Evolutionary conservation across 2,888 invertebrate genomes (phyloP).

Genomic region (Erebia ligea): DNA sequence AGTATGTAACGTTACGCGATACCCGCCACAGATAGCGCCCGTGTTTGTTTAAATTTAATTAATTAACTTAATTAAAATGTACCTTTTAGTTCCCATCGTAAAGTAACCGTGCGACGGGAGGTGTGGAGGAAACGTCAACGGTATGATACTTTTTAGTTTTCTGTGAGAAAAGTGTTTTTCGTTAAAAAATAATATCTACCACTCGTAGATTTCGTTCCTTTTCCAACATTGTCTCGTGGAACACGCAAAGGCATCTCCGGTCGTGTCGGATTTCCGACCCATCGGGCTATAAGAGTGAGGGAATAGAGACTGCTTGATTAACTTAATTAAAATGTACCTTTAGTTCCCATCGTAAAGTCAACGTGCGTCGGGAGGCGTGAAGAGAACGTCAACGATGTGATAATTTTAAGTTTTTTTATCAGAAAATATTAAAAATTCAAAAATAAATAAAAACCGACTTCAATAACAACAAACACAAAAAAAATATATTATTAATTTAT

Average conservation of each 20-base stretch:
- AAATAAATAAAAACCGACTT: no score
- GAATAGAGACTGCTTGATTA: no score
- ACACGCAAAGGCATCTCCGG: no score
- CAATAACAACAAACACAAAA: no score
- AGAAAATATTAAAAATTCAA: no score
- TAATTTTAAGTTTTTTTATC: background rate
- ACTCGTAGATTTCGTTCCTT: no score
- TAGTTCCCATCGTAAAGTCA: conserved; percentile 22
- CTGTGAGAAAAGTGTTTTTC: no score
- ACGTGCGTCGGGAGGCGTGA: conserved; percentile 2
- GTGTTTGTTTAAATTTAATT: conserved; percentile 30
- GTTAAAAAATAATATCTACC: no score
- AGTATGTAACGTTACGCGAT: conserved; percentile 29
- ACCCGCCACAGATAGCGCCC: conserved; percentile 28
- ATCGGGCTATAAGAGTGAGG: no score
- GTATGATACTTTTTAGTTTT: background rate
- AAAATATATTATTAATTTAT: no score
- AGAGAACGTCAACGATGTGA: background rate
- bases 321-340: conserved; percentile 16
- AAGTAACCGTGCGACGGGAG: background rate
- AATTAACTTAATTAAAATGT: conserved; percentile 23
- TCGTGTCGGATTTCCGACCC: no score
- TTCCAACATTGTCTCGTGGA: no score
- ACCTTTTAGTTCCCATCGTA: conserved; percentile 23
- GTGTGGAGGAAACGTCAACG: conserved; percentile 4